phyloP scores from a whole-genome alignment of 1,140 invertebrate genomes.

The Bactericera cockerelli region DNA sequence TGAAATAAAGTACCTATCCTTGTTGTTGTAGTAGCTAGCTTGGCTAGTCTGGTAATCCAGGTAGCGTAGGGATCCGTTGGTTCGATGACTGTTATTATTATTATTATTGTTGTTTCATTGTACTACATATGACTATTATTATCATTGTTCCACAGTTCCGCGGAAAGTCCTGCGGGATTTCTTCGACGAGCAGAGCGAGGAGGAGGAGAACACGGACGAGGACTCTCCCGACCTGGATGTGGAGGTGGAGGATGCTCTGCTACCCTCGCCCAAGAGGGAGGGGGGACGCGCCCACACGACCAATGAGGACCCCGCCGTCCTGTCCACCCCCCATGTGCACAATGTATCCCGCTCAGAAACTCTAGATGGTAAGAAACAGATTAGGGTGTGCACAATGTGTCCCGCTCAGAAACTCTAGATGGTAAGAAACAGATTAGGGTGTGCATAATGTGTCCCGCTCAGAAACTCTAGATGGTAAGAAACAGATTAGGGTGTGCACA shows the following conservation, averaged over 20 bases:
- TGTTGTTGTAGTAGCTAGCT: too few species aligned
- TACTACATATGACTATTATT: too few species aligned
- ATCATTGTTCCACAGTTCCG: too few species aligned
- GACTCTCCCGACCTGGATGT: neutral
- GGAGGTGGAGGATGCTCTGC: constrained; percentile 2
- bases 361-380: neutral
- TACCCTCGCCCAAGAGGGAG: neutral
- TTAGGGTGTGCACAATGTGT: constrained; percentile 5
- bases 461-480: neutral
- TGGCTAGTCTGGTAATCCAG: too few species aligned
- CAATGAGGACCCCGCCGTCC: too few species aligned
- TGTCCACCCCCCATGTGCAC: neutral
- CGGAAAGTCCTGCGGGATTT: neutral
- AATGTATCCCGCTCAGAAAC: constrained; percentile 10
- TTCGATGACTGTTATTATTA: too few species aligned
- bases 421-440: neutral
- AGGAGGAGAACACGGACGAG: neutral
- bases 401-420: constrained; percentile 1
- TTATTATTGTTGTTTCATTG: too few species aligned
- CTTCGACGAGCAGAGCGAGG: neutral
- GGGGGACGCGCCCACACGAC: neutral
- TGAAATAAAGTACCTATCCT: too few species aligned
- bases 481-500: neutral
- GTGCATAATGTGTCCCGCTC: constrained; percentile 10
- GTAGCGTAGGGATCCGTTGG: too few species aligned